These are phyloP conservation scores for Bilobella aurantiaca DNA, from an alignment of 1,140 invertebrate genomes.

Conservation along the genomic window DNA sequence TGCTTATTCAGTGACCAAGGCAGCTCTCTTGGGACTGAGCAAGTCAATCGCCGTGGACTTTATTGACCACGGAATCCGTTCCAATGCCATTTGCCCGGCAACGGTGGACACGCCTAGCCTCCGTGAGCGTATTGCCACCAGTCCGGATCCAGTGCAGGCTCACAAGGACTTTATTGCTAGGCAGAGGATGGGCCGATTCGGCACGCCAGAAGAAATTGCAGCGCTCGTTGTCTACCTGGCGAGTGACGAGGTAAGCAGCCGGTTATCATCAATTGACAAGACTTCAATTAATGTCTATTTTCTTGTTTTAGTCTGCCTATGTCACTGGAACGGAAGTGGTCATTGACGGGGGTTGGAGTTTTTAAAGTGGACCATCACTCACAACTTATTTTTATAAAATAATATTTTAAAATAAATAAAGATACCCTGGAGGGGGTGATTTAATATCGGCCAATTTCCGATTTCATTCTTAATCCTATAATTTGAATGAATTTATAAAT, in stretches of 20 bases:
- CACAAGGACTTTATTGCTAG: conserved; percentile 39
- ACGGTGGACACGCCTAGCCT: conserved; percentile 35
- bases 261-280: not conserved
- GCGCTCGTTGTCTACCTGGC: conserved; percentile 41
- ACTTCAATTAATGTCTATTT: not conserved
- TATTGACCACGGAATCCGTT: conserved; percentile 39
- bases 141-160: conserved; percentile 38
- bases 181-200: conserved; percentile 42
- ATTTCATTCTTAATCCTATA: too few species aligned
- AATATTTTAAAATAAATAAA: too few species aligned
- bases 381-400: too few species aligned
- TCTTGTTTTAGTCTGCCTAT: conserved; percentile 38
- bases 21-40: conserved; percentile 43
- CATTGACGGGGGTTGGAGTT: conserved; percentile 43
- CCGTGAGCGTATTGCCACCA: conserved; percentile 37
- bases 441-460: too few species aligned
- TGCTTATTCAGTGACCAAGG: conserved; percentile 43
- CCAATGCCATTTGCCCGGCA: conserved; percentile 42
- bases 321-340: conserved; percentile 40
- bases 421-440: too few species aligned
- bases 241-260: conserved; percentile 40
- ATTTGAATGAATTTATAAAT: too few species aligned
- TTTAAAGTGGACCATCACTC: too few species aligned
- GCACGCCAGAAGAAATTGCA: conserved; percentile 43
- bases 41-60: conserved; percentile 41